Evolutionary conservation across 2,113 vertebrate species (phyloP), one percentile per base, ranked within the genome.

Genomic region (Leptodactylus fuscus): DNA sequence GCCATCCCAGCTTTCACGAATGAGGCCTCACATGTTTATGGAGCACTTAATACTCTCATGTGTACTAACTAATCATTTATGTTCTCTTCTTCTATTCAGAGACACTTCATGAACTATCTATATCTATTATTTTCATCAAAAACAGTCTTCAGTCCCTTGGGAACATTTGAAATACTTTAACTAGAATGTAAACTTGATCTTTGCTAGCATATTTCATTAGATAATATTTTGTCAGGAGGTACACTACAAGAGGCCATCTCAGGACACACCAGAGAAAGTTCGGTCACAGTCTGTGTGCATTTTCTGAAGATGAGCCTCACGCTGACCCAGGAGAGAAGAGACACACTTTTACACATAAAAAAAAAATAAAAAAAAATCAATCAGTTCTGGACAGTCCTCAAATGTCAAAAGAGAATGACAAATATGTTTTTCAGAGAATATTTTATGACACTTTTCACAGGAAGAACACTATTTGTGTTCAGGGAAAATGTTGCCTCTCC

Each of bases 391-490:
- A 69, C 46, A 78, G 58, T 29, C 83, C 46, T 77, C 60, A 53
- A 62, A 60, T 41, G 83, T 67, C 83, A 85, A 77, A 85, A 13
- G 41, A 69, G 41, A 55, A 85, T 78, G 83, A 85, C 29, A 85
- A 85, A 85, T 85, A 78, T 78, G 83, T 78, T 85, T 85, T 85
- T 78, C 74, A 46, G 58, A 53, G 83, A 85, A 85, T 85, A 78
- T 67, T 78, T 85, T 51, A 78, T 65, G 60, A 67, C 74, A 60
- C n/a, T 44, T 78, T 85, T 78, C 78, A 34, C 74, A 69, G 60
- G 76, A 78, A 78, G 74, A 36, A 32, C 58, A 78, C 51, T n/a
- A 67, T 78, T 76, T 32, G 27, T 32, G 58, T 55, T 36, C 4
- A 69, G 83, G 73, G 74, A 69, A 69, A 85, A 69, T 32, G 13